A percentile compares a stretch with the other conserved stretches of the same genome.
phyloP scores from a whole-genome alignment of 2,113 vertebrate genomes.

The Mirounga angustirostris region DNA sequence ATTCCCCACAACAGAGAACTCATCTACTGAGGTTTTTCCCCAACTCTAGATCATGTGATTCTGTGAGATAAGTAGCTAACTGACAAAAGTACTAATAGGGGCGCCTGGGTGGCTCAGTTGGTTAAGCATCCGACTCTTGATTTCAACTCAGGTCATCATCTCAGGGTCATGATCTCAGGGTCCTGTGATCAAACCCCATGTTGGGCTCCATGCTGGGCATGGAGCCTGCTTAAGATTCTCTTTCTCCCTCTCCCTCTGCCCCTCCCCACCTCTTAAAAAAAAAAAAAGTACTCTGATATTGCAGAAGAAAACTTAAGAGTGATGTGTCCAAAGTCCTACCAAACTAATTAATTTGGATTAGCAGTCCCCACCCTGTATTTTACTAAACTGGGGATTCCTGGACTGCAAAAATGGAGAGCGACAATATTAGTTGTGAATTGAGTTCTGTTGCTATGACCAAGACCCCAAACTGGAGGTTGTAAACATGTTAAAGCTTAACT shows the following conservation, averaged over 20 bases:
- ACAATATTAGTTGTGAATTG: not conserved
- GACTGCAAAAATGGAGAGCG: not conserved
- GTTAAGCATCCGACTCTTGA: not conserved
- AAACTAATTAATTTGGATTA: not conserved
- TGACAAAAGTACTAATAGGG: not conserved
- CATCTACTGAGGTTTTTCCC: conserved; percentile 6
- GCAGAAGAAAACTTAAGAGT: not conserved
- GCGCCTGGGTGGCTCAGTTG: not conserved
- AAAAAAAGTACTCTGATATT: not conserved
- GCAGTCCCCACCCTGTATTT: not conserved
- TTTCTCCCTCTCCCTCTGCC: not conserved
- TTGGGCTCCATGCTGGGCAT: not conserved
- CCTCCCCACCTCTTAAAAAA: not conserved
- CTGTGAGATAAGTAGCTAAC: not conserved
- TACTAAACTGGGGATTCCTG: not conserved
- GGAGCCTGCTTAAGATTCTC: not conserved
- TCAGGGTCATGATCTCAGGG: not conserved
- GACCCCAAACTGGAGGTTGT: not conserved
- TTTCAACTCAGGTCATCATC: not conserved
- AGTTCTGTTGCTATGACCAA: not conserved
- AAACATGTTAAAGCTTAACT: not conserved
- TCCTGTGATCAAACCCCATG: not conserved
- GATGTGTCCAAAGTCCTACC: not conserved
- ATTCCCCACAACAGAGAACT: not conserved
- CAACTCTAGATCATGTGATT: not conserved